These are phyloP conservation scores for Anarhynchus alexandrinus DNA, from an alignment of 2,113 vertebrate genomes.

Conservation along the genomic window DNA sequence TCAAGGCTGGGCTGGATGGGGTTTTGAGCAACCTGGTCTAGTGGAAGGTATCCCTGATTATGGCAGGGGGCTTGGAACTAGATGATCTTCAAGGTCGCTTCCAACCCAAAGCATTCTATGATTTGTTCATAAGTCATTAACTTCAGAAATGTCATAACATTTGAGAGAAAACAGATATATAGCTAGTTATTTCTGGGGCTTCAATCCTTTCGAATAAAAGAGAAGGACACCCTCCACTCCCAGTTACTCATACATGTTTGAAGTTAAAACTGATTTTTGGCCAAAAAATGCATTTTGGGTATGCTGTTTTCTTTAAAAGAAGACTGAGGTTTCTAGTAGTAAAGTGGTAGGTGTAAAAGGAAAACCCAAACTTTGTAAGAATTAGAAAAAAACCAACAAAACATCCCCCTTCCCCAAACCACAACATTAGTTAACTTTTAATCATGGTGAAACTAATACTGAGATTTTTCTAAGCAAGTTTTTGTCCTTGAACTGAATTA, in stretches of 20 bases:
- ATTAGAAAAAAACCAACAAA: background rate
- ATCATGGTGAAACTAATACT: background rate
- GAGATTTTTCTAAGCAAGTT: background rate
- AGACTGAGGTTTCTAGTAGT: background rate
- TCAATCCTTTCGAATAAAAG: background rate
- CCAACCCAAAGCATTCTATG: background rate
- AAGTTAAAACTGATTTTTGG: background rate
- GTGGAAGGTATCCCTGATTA: background rate
- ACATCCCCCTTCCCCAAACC: no score
- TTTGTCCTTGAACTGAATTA: background rate
- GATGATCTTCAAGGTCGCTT: background rate
- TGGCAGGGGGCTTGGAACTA: background rate
- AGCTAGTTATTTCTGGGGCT: background rate
- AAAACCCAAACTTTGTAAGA: background rate
- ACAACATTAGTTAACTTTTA: background rate
- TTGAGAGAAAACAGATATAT: background rate
- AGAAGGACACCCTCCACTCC: fast-evolving
- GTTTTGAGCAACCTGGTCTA: background rate
- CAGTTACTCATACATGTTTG: background rate
- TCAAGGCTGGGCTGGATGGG: no score
- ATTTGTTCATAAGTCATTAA: background rate
- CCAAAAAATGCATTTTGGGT: background rate
- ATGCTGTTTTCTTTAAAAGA: background rate
- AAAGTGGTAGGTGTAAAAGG: background rate
- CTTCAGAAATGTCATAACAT: background rate